Evolutionary conservation across 1,140 invertebrate species (phyloP).

Genomic region (Drosophila funebris): DNA sequence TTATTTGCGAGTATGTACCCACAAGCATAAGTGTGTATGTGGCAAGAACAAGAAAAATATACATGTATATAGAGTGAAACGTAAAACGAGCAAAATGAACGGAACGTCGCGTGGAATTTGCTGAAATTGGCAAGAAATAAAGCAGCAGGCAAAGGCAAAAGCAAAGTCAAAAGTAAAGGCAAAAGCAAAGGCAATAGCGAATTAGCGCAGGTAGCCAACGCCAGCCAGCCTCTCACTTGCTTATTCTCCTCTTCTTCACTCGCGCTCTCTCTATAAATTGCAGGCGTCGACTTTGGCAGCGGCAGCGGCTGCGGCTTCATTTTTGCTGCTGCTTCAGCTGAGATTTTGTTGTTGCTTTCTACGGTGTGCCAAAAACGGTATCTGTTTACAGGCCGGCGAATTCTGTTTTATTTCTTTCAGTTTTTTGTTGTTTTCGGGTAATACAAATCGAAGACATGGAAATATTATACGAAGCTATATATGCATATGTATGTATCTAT

Average conservation of each 20-base stretch:
- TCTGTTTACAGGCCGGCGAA: constrained; percentile 72
- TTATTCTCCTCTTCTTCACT: background rate
- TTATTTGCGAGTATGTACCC: constrained; percentile 8
- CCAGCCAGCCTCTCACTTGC: constrained; percentile 7
- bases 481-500: background rate
- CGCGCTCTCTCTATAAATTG: constrained; percentile 27
- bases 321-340: constrained; percentile 25
- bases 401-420: constrained; percentile 31
- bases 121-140: constrained; percentile 67
- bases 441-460: constrained; percentile 70
- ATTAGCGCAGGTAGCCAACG: constrained; percentile 28
- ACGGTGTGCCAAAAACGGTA: constrained; percentile 62
- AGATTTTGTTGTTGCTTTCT: constrained; percentile 25
- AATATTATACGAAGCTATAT: constrained; percentile 58
- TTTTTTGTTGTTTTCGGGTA: constrained; percentile 45
- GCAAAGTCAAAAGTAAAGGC: background rate
- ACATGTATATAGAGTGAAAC: constrained; percentile 21
- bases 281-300: constrained; percentile 40
- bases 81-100: constrained; percentile 56
- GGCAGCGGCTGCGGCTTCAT: constrained; percentile 2
- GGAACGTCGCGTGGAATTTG: constrained; percentile 68
- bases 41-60: background rate
- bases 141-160: constrained; percentile 9
- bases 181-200: constrained; percentile 15
- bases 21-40: background rate